Evolutionary conservation across 2,888 invertebrate species (phyloP).

Genomic region (Ophonus ardosiacus): DNA sequence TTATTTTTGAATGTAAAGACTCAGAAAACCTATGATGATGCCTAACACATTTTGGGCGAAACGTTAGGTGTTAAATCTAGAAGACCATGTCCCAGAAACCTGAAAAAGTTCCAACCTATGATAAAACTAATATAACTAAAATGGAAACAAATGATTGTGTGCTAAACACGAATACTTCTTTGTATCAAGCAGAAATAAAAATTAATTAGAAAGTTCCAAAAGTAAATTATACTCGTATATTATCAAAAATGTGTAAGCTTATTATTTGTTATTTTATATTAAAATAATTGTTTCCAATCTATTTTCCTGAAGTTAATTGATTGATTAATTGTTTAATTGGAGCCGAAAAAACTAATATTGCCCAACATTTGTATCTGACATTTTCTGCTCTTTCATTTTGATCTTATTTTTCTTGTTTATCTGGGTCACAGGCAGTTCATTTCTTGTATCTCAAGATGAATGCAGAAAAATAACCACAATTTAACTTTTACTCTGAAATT

Average conservation of each 20-base stretch:
- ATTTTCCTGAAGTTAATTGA: conserved; percentile 32
- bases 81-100: too few species aligned
- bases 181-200: not conserved
- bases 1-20: too few species aligned
- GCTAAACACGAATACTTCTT: not conserved
- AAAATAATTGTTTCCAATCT: not conserved
- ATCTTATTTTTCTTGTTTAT: conserved; percentile 27
- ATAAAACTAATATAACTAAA: too few species aligned
- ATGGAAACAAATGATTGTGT: not conserved
- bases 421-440: not conserved
- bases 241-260: not conserved
- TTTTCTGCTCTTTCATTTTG: conserved; percentile 33
- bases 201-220: not conserved
- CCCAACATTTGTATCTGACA: conserved; percentile 54
- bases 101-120: too few species aligned
- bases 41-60: too few species aligned
- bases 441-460: not conserved
- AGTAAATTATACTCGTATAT: too few species aligned
- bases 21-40: too few species aligned
- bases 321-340: conserved; percentile 53
- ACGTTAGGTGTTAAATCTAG: too few species aligned
- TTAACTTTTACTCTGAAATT: conserved; percentile 25
- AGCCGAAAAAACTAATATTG: conserved; percentile 48
- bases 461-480: conserved; percentile 25
- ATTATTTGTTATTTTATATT: not conserved